Evolutionary conservation across 1,140 invertebrate genomes (phyloP).

Genomic region (Harlomillsia oculata): DNA sequence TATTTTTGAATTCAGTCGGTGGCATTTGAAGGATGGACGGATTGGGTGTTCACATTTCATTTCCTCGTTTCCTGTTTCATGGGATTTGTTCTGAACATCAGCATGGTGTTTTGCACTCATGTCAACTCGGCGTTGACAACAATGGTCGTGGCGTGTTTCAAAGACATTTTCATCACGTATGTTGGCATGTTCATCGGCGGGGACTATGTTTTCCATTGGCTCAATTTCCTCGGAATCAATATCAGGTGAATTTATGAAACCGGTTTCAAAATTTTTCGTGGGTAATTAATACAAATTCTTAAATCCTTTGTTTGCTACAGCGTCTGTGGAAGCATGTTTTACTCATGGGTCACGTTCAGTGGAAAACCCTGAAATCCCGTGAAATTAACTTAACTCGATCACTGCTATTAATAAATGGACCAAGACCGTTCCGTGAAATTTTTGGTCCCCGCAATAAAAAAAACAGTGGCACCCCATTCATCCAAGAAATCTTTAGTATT

Average conservation of each 20-base stretch:
- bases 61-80: conserved; percentile 87
- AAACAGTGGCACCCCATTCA: too few species aligned
- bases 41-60: conserved; percentile 66
- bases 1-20: conserved; percentile 19
- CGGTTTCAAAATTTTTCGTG: too few species aligned
- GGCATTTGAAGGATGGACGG: conserved; percentile 60
- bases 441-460: too few species aligned
- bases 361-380: too few species aligned
- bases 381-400: too few species aligned
- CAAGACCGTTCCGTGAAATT: too few species aligned
- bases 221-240: conserved; percentile 91
- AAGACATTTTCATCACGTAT: conserved; percentile 82
- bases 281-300: too few species aligned
- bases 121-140: conserved; percentile 98
- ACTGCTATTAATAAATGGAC: too few species aligned
- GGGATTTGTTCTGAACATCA: conserved; percentile 92
- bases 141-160: conserved; percentile 95
- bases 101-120: conserved; percentile 86
- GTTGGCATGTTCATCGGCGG: conserved; percentile 95
- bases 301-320: too few species aligned
- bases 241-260: too few species aligned
- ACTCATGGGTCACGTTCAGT: conserved; percentile 67
- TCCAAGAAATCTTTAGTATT: too few species aligned
- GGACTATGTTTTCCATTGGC: conserved; percentile 86
- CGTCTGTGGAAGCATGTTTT: conserved; percentile 68